Conservation (phyloP, 37 sponge, comb jelly and placozoan genomes). For the Mnemiopsis leidyi region DNA sequence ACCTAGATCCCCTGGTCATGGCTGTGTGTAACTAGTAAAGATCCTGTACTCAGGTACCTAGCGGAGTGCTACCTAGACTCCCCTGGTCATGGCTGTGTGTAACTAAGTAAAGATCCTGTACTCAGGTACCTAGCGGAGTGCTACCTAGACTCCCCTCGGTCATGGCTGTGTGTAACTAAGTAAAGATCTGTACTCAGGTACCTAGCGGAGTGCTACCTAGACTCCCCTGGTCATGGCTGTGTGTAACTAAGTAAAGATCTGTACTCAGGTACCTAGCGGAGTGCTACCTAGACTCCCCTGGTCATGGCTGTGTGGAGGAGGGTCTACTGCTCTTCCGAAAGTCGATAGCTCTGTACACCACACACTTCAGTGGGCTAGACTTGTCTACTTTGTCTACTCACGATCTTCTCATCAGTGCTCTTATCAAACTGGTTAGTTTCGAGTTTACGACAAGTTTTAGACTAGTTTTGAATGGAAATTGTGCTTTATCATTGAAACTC, state of each 20-base stretch:
- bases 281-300: slow-evolving; percentile 19
- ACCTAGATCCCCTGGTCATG: too few species aligned
- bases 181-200: not conserved
- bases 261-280: slow-evolving; percentile 16
- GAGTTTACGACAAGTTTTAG: too few species aligned
- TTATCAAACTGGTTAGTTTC: slow-evolving; percentile 53
- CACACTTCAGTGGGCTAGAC: slow-evolving; percentile 45
- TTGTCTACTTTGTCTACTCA: not conserved
- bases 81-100: slow-evolving; percentile 20
- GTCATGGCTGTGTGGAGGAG: slow-evolving; percentile 50
- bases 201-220: not conserved
- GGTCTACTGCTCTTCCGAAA: not conserved
- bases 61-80: not conserved
- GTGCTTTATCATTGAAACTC: too few species aligned
- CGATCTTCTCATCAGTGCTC: slow-evolving; percentile 16
- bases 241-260: not conserved
- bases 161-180: too few species aligned
- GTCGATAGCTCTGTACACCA: slow-evolving; percentile 47
- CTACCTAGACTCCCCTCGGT: too few species aligned
- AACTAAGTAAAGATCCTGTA: not conserved
- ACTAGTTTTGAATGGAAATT: too few species aligned
- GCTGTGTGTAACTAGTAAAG: too few species aligned
- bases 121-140: too few species aligned
- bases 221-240: slow-evolving; percentile 29
- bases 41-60: slow-evolving; percentile 5